phyloP scores from a whole-genome alignment of 2,797 vertebrate genomes.

The Rhincodon typus region DNA sequence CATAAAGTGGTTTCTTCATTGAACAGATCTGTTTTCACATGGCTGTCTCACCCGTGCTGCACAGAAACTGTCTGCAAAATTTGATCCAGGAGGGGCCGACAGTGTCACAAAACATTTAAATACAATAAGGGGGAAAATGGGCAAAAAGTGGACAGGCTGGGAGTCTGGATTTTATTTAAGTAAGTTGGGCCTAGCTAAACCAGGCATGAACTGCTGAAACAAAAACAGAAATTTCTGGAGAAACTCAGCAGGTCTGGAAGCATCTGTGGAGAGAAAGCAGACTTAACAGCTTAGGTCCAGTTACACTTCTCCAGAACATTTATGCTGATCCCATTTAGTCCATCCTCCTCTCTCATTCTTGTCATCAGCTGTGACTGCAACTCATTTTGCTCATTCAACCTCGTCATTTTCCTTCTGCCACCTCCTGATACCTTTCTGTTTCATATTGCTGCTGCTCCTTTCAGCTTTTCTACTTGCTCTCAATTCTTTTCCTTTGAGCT shows the following conservation, averaged over 20 bases:
- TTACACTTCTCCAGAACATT: too few relatives aligned
- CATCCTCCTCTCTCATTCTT: not conserved
- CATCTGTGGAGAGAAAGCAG: too few relatives aligned
- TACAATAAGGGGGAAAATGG: not conserved
- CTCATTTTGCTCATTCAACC: not conserved
- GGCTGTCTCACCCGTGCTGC: not conserved
- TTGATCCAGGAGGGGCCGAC: not conserved
- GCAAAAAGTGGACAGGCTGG: not conserved
- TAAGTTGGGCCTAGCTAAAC: not conserved
- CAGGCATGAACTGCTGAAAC: too few relatives aligned
- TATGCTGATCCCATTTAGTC: not conserved
- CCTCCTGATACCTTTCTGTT: not conserved
- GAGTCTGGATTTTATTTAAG: not conserved
- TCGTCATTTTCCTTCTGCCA: not conserved
- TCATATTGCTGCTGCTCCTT: not conserved
- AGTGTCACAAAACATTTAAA: not conserved
- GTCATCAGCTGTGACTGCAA: not conserved
- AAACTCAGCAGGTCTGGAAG: too few relatives aligned
- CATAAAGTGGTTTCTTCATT: not conserved
- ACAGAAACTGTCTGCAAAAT: not conserved
- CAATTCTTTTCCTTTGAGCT: not conserved
- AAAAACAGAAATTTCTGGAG: too few relatives aligned
- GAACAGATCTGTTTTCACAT: not conserved
- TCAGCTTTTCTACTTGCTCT: not conserved
- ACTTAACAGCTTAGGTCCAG: too few relatives aligned